Evolutionary conservation across 35 echinoderm and acorn worm species (phyloP), one percentile per base, ranked within the genome.

Genomic region (Nesometra sesokonis): DNA sequence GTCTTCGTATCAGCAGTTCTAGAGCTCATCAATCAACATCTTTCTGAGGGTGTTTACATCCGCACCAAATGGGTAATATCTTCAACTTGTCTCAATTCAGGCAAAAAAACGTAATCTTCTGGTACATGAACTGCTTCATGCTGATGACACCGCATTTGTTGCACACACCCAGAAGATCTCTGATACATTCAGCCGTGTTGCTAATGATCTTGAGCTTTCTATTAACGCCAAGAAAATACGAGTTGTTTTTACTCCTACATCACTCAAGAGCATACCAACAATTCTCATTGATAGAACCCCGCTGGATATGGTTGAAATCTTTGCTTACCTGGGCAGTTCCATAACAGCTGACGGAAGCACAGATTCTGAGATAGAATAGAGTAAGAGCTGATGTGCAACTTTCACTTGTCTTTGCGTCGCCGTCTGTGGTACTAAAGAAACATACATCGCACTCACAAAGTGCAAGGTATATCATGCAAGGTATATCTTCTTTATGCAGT

Each of bases 41-140:
- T 43, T 43, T 4, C 15, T 4, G 87, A 88, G 30, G 7, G 36
- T 31, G 34, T 89, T 36, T 83, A 83, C 87, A 36, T 89, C 80
- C 80, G 76, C 87, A 89, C 87, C 32, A 89, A 80, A 33, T 34
- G 4, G 87, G 40, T 27, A 89, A 89, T n/a, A 21, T 89, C 34
- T 89, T 89, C 87, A 89, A 89, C 87, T 38, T 76, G 23, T 3
- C 87, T 32, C 87, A 80, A 29, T 80, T 89, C 5, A 89, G 47
- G 52, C 88, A 35, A 85, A 85, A 43, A 15, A 7, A 4, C 30
- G 37, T 27, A 36, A 13, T 84, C 17, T 84, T 21, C 76, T 89
- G 0, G 36, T 89, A 30, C 35, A 31, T 15, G 52, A 2, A 33
- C 21, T 86, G 57, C 77, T 86, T 32, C 78, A 46, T 36, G 80